phyloP scores from a whole-genome alignment of 92 coral and sea anemone genomes.

The Palythoa heliodiscus region DNA sequence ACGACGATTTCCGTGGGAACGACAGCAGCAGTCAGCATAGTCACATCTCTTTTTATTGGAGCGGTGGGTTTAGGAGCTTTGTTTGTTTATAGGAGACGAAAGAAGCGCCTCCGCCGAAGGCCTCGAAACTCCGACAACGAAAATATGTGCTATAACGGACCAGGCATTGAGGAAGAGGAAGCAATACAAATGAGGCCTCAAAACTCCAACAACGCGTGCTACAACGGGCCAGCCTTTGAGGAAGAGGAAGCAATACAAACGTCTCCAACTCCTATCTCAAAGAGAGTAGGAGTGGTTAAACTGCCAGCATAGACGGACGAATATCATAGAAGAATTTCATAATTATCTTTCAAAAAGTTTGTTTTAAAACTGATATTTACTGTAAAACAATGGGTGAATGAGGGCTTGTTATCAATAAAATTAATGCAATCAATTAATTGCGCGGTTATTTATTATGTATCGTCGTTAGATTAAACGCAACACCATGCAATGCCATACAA shows the following conservation, averaged over 20 bases:
- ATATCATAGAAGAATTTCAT: not conserved
- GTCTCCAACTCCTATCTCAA: too few species aligned
- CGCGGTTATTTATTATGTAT: too few species aligned
- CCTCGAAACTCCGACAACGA: slow-evolving; percentile 20
- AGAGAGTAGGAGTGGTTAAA: not conserved
- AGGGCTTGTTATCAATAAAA: not conserved
- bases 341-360: too few species aligned
- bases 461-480: too few species aligned
- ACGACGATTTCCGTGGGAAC: slow-evolving; percentile 55
- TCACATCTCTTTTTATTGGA: slow-evolving; percentile 63
- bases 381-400: not conserved
- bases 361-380: not conserved
- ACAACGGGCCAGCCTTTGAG: too few species aligned
- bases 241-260: too few species aligned
- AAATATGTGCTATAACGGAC: slow-evolving; percentile 44
- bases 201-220: not conserved
- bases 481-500: too few species aligned
- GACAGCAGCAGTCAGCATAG: slow-evolving; percentile 74
- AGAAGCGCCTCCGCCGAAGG: slow-evolving; percentile 27
- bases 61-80: slow-evolving; percentile 58
- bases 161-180: slow-evolving; percentile 12
- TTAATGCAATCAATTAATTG: not conserved
- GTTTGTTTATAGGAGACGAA: slow-evolving; percentile 55
- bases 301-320: not conserved
- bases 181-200: not conserved